Evolutionary conservation across 2,113 vertebrate genomes (phyloP).

Genomic region (Rhinolophus ferrumequinum): DNA sequence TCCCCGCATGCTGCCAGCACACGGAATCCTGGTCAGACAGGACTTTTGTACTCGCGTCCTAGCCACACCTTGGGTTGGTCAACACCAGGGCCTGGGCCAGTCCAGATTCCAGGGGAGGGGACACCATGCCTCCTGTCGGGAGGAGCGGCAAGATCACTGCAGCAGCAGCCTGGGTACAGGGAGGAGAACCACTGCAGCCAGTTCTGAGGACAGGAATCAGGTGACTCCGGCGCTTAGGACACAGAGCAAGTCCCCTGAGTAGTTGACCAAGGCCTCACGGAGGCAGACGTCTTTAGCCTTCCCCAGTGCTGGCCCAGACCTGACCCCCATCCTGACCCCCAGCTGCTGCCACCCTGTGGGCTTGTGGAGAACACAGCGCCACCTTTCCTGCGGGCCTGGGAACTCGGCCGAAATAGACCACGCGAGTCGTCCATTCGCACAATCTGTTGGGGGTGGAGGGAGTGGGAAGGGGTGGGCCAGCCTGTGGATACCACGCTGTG

Average conservation of each 20-base stretch:
- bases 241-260: not conserved
- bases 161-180: rapidly evolving
- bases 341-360: not conserved
- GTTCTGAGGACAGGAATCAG: not conserved
- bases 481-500: rapidly evolving
- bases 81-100: no score
- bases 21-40: not conserved
- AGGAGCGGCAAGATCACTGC: not conserved
- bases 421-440: not conserved
- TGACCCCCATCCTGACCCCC: not conserved
- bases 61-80: not conserved
- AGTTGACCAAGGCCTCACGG: not conserved
- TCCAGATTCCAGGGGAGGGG: not conserved
- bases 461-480: rapidly evolving
- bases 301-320: not conserved
- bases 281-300: not conserved
- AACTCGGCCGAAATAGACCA: not conserved
- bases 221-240: not conserved
- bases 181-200: no score
- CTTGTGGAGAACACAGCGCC: not conserved
- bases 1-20: not conserved
- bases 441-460: not conserved
- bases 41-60: not conserved
- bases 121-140: not conserved
- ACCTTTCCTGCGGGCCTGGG: not conserved